phyloP scores from a whole-genome alignment of 2,113 vertebrate genomes.

The Caracal caracal region DNA sequence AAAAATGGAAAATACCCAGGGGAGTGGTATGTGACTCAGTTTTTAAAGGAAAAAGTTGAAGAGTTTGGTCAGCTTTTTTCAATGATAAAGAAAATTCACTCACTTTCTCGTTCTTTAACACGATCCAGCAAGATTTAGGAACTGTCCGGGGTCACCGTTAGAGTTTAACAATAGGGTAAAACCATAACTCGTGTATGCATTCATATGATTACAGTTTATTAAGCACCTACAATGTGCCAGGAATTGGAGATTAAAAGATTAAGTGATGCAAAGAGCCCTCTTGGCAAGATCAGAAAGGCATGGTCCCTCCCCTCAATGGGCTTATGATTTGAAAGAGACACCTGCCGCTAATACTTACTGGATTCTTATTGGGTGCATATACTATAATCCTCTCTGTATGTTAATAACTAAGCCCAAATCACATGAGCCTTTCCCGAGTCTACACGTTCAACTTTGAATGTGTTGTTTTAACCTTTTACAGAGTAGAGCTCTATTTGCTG shows the following conservation, averaged over 20 bases:
- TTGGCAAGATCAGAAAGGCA: not conserved
- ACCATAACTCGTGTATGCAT: not conserved
- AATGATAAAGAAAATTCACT: conserved; percentile 20
- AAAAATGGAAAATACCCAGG: not conserved
- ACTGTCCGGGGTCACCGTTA: not conserved
- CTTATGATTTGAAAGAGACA: conserved; percentile 1
- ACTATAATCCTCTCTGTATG: conserved; percentile 51
- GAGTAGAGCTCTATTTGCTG: conserved; percentile 76
- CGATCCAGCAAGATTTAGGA: not conserved
- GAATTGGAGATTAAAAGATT: not conserved
- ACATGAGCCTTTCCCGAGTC: conserved; percentile 73
- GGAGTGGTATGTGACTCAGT: not conserved
- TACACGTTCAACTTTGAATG: conserved; percentile 80
- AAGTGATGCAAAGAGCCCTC: not conserved
- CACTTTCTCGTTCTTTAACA: not conserved
- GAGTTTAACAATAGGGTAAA: not conserved
- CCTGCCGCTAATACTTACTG: not conserved
- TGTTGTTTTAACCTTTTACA: conserved; percentile 82
- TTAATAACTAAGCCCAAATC: conserved; percentile 76
- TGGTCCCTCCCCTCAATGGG: not conserved
- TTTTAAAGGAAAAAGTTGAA: conserved; percentile 15
- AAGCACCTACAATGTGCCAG: not conserved
- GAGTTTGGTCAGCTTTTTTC: not conserved
- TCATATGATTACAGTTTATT: not conserved
- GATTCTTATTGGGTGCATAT: not conserved